phyloP scores from a whole-genome alignment of 1,140 invertebrate species.

The Steinernema khuongi region DNA sequence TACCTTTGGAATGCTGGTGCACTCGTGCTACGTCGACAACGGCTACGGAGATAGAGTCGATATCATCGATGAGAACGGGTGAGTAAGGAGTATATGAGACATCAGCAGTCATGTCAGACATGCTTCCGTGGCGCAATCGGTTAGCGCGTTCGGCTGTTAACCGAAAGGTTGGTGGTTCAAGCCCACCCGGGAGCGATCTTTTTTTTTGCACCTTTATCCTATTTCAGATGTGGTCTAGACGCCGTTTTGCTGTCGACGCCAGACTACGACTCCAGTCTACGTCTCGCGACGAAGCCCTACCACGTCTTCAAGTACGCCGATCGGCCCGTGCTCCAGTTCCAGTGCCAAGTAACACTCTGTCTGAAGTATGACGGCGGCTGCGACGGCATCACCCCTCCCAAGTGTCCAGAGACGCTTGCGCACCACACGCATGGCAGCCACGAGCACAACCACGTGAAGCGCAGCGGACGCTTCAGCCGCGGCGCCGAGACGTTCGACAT shows the following conservation, averaged over 20 bases:
- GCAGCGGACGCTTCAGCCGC: background rate
- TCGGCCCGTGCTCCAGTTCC: conserved; percentile 57
- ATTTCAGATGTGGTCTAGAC: conserved; percentile 51
- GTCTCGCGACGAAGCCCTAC: conserved; percentile 51
- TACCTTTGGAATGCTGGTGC: conserved; percentile 58
- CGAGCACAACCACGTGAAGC: conserved; percentile 17
- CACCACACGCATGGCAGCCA: conserved; percentile 33
- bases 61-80: conserved; percentile 50
- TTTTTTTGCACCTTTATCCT: no score
- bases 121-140: conserved; percentile 21
- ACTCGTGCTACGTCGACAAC: conserved; percentile 58
- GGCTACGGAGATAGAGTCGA: conserved; percentile 56
- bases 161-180: conserved; percentile 34
- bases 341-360: conserved; percentile 57
- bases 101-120: background rate
- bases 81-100: conserved; percentile 24
- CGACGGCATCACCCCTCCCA: conserved; percentile 53
- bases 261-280: conserved; percentile 49
- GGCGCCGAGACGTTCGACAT: conserved; percentile 42
- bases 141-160: conserved; percentile 34
- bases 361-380: conserved; percentile 57
- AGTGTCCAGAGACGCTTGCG: conserved; percentile 48
- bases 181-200: conserved; percentile 20
- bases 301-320: conserved; percentile 59
- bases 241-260: conserved; percentile 52